Evolutionary conservation across 2,888 invertebrate genomes (phyloP), one percentile per base, ranked within the genome.

Genomic region (Chrysopilus asiliformis): DNA sequence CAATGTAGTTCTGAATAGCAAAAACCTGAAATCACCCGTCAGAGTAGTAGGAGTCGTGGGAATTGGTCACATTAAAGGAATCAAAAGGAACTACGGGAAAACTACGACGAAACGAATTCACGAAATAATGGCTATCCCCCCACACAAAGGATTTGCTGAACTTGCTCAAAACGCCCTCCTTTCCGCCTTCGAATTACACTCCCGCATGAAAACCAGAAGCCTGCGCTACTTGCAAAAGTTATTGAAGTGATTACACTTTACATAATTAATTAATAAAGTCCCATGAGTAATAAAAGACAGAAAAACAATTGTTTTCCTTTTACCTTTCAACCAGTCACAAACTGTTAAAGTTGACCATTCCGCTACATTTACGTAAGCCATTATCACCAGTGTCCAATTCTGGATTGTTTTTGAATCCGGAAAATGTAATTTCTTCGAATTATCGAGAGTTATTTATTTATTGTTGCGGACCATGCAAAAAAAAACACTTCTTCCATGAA

Each of bases 21-120:
- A 36, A 7, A 26, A 36, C 3, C 29, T 25, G 12, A 33, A 36
- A 15, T 33, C 41, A 15, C 72, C 75, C 17, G 64, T 71, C 19
- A 70, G 78, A 47, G 76, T 91, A 20, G 94, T 95, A 6, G 93
- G 87, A 15, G 83, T 95, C 9, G 93, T 95, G 9, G 94, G 94
- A 4, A 85, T 94, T 39, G 94, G 94, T 0, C 95, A 95, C 59
- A 76, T 82, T 19, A 72, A 79, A 15, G 94, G 94, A 6, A 46
- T 48, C 32, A 26, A 24, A 12, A 19, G 36, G 29, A 41, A 44
- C 19, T 48, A 44, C 24, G 45, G 45, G 8, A 38, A 39, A 15
- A 47, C 48, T 3, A 41, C 41, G 1, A 26, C 37, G 5, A 36
- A 43, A 8, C 34, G 45, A 32, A 43, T 49, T 4, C 17, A 29